phyloP scores from a whole-genome alignment of 2,888 invertebrate species.

The Drosophila longiperda region DNA sequence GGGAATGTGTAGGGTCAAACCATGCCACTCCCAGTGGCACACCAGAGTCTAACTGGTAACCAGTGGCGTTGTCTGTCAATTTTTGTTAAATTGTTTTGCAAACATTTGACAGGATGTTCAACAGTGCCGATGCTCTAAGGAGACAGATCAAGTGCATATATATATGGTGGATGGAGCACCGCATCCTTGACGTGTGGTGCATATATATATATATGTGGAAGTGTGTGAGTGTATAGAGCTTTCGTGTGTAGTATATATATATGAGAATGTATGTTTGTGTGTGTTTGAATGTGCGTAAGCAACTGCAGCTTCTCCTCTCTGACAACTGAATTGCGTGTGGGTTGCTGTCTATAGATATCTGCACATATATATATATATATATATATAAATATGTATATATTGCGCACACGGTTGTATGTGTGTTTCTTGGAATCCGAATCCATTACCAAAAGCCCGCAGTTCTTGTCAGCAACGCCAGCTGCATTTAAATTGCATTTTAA shows the following conservation, averaged over 20 bases:
- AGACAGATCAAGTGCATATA: constrained; percentile 2
- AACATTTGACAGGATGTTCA: constrained; percentile 40
- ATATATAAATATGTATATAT: neutral
- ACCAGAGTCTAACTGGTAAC: constrained; percentile 29
- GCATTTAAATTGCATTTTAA: constrained; percentile 71
- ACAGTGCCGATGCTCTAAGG: constrained; percentile 15
- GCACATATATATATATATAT: neutral
- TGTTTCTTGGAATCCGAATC: constrained; percentile 15
- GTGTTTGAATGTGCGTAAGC: constrained; percentile 19
- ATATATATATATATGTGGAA: neutral
- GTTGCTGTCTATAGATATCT: neutral
- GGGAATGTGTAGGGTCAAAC: constrained; percentile 16
- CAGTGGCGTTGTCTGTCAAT: constrained; percentile 41
- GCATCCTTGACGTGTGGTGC: constrained; percentile 3
- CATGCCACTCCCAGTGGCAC: constrained; percentile 5
- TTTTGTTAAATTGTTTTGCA: constrained; percentile 60
- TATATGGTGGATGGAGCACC: neutral
- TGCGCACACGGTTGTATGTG: neutral
- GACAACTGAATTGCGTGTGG: constrained; percentile 1
- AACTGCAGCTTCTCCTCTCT: constrained; percentile 14
- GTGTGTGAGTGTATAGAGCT: neutral
- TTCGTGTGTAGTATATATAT: too few species aligned
- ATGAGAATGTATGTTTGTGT: neutral
- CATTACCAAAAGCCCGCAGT: constrained; percentile 4
- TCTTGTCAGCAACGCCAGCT: constrained; percentile 31